Percentiles rank a stretch among this genome's conserved stretches.
Evolutionary conservation across 2,113 vertebrate genomes (phyloP).

Genomic region (Carettochelys insculpta): DNA sequence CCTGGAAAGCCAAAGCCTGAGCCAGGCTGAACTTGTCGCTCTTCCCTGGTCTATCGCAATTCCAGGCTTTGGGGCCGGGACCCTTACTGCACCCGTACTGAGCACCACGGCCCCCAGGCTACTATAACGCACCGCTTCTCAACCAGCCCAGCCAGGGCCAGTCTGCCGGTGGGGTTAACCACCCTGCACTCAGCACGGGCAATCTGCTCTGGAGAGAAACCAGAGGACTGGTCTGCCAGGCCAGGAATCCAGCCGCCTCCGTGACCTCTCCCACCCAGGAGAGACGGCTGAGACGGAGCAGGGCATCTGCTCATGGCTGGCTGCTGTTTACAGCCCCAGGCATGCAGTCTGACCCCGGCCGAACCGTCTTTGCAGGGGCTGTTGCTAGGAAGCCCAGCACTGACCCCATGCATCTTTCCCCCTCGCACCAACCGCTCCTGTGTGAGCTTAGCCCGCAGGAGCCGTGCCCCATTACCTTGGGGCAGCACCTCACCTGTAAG

Average conservation of each 20-base stretch:
- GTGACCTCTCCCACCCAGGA: neutral
- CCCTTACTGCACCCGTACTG: neutral
- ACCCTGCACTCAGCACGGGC: no score
- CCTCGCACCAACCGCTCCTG: neutral
- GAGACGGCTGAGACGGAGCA: neutral
- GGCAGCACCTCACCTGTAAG: neutral
- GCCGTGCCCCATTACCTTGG: neutral
- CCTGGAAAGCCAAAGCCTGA: neutral
- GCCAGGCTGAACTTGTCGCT: neutral
- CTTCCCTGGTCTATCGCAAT: neutral
- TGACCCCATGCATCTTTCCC: neutral
- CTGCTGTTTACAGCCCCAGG: neutral
- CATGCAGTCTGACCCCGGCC: neutral
- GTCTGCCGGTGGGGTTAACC: neutral
- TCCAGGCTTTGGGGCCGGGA: neutral
- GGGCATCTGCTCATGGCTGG: neutral
- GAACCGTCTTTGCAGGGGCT: no score
- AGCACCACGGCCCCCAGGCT: neutral
- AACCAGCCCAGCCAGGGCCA: neutral
- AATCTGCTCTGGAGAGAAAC: neutral
- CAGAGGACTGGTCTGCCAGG: neutral
- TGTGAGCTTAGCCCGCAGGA: neutral
- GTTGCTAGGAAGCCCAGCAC: neutral
- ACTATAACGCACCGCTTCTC: neutral
- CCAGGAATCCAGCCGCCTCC: neutral